A percentile compares a stretch with the other conserved stretches of the same genome.
Evolutionary conservation across 1,140 invertebrate genomes (phyloP).

Genomic region (Anastrepha ludens): DNA sequence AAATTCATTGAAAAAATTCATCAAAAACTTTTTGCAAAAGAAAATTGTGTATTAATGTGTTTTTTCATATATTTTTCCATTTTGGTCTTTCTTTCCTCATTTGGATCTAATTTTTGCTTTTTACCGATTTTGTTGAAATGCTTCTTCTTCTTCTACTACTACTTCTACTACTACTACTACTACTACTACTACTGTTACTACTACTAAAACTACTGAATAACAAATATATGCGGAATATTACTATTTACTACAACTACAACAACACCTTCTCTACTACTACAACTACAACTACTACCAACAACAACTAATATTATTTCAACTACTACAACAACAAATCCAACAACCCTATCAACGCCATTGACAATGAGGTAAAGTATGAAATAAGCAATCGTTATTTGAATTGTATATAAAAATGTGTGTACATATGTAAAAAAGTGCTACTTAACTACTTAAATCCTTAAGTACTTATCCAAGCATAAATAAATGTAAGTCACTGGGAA

Average conservation of each 20-base stretch:
- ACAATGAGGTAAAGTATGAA: slow-evolving; percentile 73
- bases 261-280: slow-evolving; percentile 68
- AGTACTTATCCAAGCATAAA: background rate
- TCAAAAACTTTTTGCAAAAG: background rate
- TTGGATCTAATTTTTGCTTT: slow-evolving; percentile 61
- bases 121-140: slow-evolving; percentile 62
- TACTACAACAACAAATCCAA: slow-evolving; percentile 67
- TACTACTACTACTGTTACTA: slow-evolving; percentile 57
- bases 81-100: slow-evolving; percentile 57
- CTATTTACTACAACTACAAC: slow-evolving; percentile 67
- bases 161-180: slow-evolving; percentile 64
- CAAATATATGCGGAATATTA: slow-evolving; percentile 56
- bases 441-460: too few species aligned
- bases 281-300: slow-evolving; percentile 67
- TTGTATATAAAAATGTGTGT: background rate
- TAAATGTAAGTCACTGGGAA: background rate
- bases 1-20: background rate
- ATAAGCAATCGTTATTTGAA: slow-evolving; percentile 23
- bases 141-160: slow-evolving; percentile 70
- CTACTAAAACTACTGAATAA: slow-evolving; percentile 62
- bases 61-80: slow-evolving; percentile 56
- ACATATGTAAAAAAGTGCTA: background rate
- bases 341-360: slow-evolving; percentile 72
- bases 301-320: slow-evolving; percentile 68
- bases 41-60: slow-evolving; percentile 45